Percentiles rank a stretch among this genome's conserved stretches.
phyloP scores from a whole-genome alignment of 2,797 vertebrate genomes.

The Syngnathus rostellatus region DNA sequence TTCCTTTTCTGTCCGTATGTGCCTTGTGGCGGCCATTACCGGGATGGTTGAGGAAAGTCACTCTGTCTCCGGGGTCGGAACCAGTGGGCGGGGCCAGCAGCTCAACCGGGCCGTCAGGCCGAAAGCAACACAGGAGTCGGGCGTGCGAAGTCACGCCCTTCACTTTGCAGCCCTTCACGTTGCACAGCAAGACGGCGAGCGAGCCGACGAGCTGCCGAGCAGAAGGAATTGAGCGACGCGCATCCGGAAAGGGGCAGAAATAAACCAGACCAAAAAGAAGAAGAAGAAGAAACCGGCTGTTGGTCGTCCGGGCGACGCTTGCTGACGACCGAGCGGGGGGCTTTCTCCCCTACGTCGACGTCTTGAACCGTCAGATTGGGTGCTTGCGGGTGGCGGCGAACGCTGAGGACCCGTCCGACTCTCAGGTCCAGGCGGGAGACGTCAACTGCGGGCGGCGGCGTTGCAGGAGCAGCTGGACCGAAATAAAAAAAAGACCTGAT shows the following conservation, averaged over 20 bases:
- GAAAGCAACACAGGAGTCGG: slow-evolving; percentile 81
- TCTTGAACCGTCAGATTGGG: slow-evolving; percentile 77
- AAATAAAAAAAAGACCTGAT: not conserved
- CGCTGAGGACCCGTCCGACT: slow-evolving; percentile 75
- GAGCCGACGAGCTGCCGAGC: slow-evolving; percentile 72
- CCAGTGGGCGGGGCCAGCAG: slow-evolving; percentile 77
- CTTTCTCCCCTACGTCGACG: slow-evolving; percentile 81
- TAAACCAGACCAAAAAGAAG: no score
- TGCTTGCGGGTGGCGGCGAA: slow-evolving; percentile 77
- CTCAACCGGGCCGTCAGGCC: slow-evolving; percentile 73
- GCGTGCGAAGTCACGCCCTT: slow-evolving; percentile 84
- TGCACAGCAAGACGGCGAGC: slow-evolving; percentile 83
- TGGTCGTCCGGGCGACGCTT: slow-evolving; percentile 63
- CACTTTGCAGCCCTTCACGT: slow-evolving; percentile 82
- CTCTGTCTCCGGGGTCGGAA: slow-evolving; percentile 81
- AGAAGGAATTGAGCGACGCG: not conserved
- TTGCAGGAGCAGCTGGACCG: slow-evolving; percentile 11
- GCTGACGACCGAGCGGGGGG: slow-evolving; percentile 79
- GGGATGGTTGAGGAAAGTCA: slow-evolving; percentile 80
- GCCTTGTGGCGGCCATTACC: slow-evolving; percentile 60
- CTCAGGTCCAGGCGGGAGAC: slow-evolving; percentile 83
- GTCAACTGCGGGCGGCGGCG: slow-evolving; percentile 56
- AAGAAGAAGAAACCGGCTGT: not conserved
- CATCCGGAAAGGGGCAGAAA: not conserved
- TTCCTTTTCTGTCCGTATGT: not conserved